Evolutionary conservation across 2,888 invertebrate species (phyloP), one percentile per base, ranked within the genome.

Genomic region (Apodemia duryi): DNA sequence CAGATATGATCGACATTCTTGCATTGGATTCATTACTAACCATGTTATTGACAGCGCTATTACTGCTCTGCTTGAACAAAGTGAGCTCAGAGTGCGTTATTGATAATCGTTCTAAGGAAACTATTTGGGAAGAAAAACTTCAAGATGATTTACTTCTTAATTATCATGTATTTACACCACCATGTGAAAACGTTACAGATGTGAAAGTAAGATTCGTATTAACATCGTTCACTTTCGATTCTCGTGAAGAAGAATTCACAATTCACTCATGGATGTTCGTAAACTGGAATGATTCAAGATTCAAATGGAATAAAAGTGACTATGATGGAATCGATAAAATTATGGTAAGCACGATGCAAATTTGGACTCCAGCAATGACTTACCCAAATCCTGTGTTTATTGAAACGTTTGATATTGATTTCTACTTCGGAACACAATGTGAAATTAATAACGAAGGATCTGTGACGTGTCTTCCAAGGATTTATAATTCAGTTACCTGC

Each of bases 171-270:
- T 51, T n/a, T 2, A n/a, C n/a, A 51, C 51, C 5, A 51, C 51
- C 51, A 51, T n/a, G 21, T 51, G 21, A 51, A 6, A 51, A 63
- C 35, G 35, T 9, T 0, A 71, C 69, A 21, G 49, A 60, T 2
- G 72, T 81, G 1, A 5, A 13, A 0, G 3, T 80, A 1, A 61
- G 9, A 0, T 78, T 82, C 57, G 6, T 28, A 0, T 43, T 86
- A 13, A 78, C 74, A 66, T 68, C 69, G 0, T 84, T 86, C 60
- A 60, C 57, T 3, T 80, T 80, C 10, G 68, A 74, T 38, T 71
- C 70, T 10, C 68, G 73, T 0, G 51, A 49, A n/a, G 49, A 51
- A 2, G 51, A 51, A 21, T 51, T 51, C 28, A 51, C 7, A 21
- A 51, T 4, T 0, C 66, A 71, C 11, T 73, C 66, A 2, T 73